These are phyloP conservation scores for Darevskia mixta DNA, from an alignment of 2,797 vertebrate genomes.

Conservation along the genomic window DNA sequence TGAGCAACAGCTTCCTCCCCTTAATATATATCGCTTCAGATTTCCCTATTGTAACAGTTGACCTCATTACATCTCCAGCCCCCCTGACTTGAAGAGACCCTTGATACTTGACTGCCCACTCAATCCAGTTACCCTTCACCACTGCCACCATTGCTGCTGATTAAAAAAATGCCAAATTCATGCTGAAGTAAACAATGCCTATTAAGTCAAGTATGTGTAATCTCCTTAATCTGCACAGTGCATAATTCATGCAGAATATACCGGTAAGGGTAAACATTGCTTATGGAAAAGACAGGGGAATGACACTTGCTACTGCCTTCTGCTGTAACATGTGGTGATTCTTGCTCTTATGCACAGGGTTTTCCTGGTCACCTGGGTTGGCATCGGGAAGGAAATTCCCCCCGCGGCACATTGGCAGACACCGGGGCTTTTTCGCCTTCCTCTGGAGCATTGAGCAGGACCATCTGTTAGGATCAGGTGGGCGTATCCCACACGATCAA, in stretches of 20 bases:
- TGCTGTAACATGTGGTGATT: slow-evolving; percentile 19
- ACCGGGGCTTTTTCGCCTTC: slow-evolving; percentile 32
- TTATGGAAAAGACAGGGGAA: not conserved
- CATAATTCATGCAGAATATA: not conserved
- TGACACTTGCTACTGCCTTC: not conserved
- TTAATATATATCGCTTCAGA: not conserved
- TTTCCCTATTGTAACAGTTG: not conserved
- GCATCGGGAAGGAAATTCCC: slow-evolving; percentile 23
- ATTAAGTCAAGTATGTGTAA: not conserved
- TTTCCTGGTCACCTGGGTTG: slow-evolving; percentile 18
- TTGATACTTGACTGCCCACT: not conserved
- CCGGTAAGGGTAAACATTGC: not conserved
- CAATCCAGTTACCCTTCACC: not conserved
- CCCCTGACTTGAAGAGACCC: not conserved
- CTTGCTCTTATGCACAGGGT: slow-evolving; percentile 34
- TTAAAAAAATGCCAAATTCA: not conserved
- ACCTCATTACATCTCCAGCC: not conserved
- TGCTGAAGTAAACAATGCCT: not conserved
- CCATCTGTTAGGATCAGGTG: slow-evolving; percentile 47
- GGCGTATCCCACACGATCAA: slow-evolving; percentile 42
- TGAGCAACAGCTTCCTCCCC: too few relatives aligned
- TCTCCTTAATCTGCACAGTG: not conserved
- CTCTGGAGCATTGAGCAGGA: slow-evolving; percentile 37
- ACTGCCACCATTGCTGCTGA: not conserved
- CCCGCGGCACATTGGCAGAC: slow-evolving; percentile 10